These are phyloP conservation scores for Tangara arthus DNA, from an alignment of 2,797 vertebrate genomes.

Conservation along the genomic window DNA sequence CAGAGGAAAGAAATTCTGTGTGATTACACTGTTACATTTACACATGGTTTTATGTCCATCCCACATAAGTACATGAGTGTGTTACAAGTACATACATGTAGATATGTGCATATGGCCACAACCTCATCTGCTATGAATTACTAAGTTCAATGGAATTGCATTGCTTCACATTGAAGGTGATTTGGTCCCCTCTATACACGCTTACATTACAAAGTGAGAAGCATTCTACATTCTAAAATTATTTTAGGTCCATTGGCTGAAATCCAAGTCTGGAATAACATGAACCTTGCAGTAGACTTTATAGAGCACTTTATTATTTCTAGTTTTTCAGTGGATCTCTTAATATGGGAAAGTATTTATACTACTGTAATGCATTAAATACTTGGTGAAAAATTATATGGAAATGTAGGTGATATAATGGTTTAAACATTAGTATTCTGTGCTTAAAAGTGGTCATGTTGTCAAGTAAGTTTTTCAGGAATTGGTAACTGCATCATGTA, in stretches of 20 bases:
- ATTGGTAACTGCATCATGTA: neutral
- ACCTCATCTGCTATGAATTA: neutral
- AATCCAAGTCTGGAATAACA: neutral
- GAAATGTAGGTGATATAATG: neutral
- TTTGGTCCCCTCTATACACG: neutral
- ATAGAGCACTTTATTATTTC: neutral
- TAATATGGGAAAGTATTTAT: neutral
- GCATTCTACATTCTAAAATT: neutral
- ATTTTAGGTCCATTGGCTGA: neutral
- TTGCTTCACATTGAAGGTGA: neutral
- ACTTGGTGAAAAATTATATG: neutral
- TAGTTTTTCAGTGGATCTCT: neutral
- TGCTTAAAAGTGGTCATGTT: neutral
- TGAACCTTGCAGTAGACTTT: neutral
- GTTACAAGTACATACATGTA: neutral
- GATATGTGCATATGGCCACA: neutral
- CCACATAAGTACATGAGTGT: fast-evolving
- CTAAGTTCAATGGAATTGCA: neutral
- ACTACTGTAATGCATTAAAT: neutral
- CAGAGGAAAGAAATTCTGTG: neutral
- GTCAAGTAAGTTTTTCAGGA: neutral
- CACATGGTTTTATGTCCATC: neutral
- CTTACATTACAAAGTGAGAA: neutral
- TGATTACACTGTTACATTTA: neutral
- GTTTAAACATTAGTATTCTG: neutral